Percentiles rank a stretch among this genome's conserved stretches.
phyloP scores from a whole-genome alignment of 92 coral and sea anemone species.

The Metridium senile region DNA sequence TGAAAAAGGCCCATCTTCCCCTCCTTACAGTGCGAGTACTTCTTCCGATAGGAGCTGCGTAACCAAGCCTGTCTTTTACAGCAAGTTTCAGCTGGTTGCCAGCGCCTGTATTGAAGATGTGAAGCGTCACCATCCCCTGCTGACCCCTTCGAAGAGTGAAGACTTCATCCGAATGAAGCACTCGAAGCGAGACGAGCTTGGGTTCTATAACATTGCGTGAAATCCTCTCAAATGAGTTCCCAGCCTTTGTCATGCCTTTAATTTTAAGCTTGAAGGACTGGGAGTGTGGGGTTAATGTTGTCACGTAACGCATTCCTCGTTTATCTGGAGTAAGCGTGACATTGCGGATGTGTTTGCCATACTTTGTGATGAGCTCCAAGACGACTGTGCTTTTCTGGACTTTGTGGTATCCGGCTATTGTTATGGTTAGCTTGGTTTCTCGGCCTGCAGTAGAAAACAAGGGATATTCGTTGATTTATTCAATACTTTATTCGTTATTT shows the following conservation, averaged over 20 bases:
- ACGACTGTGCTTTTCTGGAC: conserved; percentile 54
- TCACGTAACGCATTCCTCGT: conserved; percentile 57
- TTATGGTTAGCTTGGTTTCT: conserved; percentile 53
- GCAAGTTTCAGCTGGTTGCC: background rate
- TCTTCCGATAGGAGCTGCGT: background rate
- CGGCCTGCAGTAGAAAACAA: conserved; percentile 48
- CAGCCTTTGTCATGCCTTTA: conserved; percentile 66
- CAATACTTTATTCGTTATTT: no score
- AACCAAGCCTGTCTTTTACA: conserved; percentile 52
- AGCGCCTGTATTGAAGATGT: conserved; percentile 38
- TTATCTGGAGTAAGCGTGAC: conserved; percentile 54
- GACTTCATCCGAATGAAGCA: conserved; percentile 50
- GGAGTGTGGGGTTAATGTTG: conserved; percentile 59
- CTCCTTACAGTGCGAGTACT: background rate
- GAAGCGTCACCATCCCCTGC: conserved; percentile 46
- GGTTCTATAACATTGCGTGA: conserved; percentile 71
- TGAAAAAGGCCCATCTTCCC: conserved; percentile 17
- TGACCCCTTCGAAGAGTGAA: conserved; percentile 66
- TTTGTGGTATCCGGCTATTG: conserved; percentile 75
- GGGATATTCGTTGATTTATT: background rate
- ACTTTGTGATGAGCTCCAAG: conserved; percentile 65
- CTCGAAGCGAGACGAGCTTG: conserved; percentile 59
- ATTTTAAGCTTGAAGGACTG: conserved; percentile 69
- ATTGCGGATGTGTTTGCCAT: conserved; percentile 61
- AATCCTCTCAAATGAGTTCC: conserved; percentile 66